These are phyloP conservation scores for Euleptes europaea DNA, from an alignment of 2,113 vertebrate species.

Conservation along the genomic window DNA sequence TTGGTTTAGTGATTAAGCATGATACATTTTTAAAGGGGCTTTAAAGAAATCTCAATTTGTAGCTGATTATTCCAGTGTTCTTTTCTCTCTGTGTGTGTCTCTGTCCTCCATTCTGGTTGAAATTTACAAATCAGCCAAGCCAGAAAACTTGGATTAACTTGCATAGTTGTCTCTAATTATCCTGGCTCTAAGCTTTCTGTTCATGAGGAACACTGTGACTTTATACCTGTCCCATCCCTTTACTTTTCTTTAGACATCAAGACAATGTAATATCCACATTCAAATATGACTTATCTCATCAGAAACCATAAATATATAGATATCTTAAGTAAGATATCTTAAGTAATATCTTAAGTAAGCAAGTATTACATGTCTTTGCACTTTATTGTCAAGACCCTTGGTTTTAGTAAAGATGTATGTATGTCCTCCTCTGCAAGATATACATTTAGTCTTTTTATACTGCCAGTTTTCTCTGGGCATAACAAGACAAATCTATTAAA, in stretches of 20 bases:
- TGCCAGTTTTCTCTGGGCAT: constrained; percentile 10
- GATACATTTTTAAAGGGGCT: constrained; percentile 42
- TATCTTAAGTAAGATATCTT: no score
- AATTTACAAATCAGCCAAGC: not conserved
- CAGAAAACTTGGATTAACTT: not conserved
- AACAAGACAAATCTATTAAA: constrained; percentile 21
- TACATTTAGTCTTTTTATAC: not conserved
- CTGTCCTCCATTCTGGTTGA: not conserved
- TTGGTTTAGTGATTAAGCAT: constrained; percentile 58
- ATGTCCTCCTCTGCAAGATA: not conserved
- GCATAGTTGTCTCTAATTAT: not conserved
- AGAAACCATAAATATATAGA: not conserved
- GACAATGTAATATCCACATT: not conserved
- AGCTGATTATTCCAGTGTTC: not conserved
- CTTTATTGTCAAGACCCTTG: no score
- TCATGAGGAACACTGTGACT: not conserved
- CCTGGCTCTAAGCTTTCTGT: not conserved
- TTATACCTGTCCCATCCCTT: not conserved
- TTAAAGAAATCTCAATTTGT: not conserved
- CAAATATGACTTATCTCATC: not conserved
- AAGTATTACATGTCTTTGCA: no score
- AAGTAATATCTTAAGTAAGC: no score
- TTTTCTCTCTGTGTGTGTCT: not conserved
- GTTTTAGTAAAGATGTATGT: no score
- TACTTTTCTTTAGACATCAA: not conserved